Evolutionary conservation across 2,888 invertebrate genomes (phyloP), one percentile per base, ranked within the genome.

Genomic region (Hedychridium roseum): DNA sequence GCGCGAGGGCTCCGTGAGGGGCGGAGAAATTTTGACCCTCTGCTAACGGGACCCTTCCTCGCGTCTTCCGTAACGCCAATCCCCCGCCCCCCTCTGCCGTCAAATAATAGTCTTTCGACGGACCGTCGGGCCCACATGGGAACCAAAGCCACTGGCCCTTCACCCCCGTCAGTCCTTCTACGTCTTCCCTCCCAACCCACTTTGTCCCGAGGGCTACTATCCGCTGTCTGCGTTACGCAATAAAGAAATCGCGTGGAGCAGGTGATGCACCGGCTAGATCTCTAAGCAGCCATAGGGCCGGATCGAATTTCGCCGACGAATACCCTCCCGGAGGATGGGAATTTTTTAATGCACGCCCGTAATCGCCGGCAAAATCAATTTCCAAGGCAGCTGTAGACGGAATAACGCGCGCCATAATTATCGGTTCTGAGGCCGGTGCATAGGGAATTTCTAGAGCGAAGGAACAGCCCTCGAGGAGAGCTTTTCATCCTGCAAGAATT

Each of bases 21-120:
- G 66, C 63, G 70, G 64, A 69, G 66, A 64, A 71, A 68, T 70
- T 73, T 71, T 75, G 74, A 74, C 72, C 73, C 75, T 72, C 57
- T 63, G 71, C 73, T 76, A 76, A 76, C 76, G 76, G 76, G 75
- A 76, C 70, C 73, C 72, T 72, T 73, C 73, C 60, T 71, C 73
- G 72, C 73, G 73, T 71, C 63, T 44, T 38, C 64, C 66, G 60
- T 71, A 73, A 74, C 68, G 68, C 71, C 65, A 72, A 72, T 70
- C 67, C 71, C 49, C 67, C 60, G 64, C 62, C 60, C n/a, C n/a
- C 62, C 71, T 57, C 66, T 59, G 64, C 61, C 61, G 46, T 56
- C 63, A 72, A 73, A 75, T 76, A 72, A 74, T 74, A 74, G 71
- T 66, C 66, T 69, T n/a, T 68, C 64, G 63, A 54, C 62, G 51